Evolutionary conservation across 1,140 invertebrate genomes (phyloP), one percentile per base, ranked within the genome.

Genomic region (Ladona fulva): DNA sequence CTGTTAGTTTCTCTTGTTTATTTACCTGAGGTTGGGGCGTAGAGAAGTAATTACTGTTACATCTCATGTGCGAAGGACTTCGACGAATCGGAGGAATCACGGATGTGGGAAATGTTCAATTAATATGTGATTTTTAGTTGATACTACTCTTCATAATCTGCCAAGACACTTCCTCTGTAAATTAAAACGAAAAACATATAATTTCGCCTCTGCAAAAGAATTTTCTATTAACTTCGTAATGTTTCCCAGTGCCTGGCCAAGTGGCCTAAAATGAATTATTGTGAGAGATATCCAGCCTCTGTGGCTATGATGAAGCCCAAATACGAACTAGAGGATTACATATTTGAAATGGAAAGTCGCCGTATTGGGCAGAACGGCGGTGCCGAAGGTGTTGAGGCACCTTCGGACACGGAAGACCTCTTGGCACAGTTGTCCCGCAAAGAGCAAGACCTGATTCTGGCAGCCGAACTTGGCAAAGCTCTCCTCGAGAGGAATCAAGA

Each of bases 401-500:
- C 84, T 83, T 24, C 83, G 82, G 80, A 82, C 82, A 42, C 80
- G 83, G 77, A 37, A 75, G 94, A 96, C 84, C 88, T 97, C 0
- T 91, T 91, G 88, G 90, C 90, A 22, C 91, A 96, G 83, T 86
- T 99, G 24, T 94, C 93, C 80, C 94, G 96, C 85, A 97, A 97
- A 83, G 96, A 98, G 82, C 92, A 93, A 79, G 96, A 98, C 83
- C 89, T 98, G 14, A 90, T 96, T 25, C 86, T 98, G 76, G 96
- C 97, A 0, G 97, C 97, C 0, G 96, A 98, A 85, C 86, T 99
- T 42, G 97, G 97, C 24, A 98, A 98, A 85, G 96, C 96, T 0
- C 86, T 99, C 74, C 87, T 99, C 77, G 96, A 98, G 81, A 95
- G 95, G 83, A 99, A 98, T 84, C 93, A 97, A 83, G 94, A 98